Conservation (phyloP, 1,140 invertebrate species). For the Drosophila pruinosa region DNA sequence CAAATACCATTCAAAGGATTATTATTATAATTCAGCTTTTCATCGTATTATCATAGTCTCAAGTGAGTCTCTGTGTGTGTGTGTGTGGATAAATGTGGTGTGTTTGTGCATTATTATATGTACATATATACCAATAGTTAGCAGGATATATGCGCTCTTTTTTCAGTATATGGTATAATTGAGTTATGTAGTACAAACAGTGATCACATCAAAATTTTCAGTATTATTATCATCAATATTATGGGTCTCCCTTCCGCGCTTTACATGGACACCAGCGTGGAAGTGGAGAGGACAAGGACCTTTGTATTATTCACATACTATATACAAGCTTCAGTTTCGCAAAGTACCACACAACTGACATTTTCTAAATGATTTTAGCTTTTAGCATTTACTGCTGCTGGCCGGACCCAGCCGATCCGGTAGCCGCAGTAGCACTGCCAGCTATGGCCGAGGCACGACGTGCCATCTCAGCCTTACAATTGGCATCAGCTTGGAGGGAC, state of each 20-base stretch:
- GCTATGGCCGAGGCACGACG: conserved; percentile 52
- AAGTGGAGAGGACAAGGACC: background rate
- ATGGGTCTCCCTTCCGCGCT: background rate
- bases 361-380: too few relatives aligned
- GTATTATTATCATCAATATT: background rate
- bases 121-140: conserved; percentile 5
- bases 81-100: background rate
- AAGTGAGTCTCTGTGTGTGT: background rate
- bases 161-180: too few relatives aligned
- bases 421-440: too few relatives aligned
- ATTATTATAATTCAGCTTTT: background rate
- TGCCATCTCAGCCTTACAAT: conserved; percentile 31
- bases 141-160: conserved; percentile 5
- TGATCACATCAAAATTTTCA: conserved; percentile 37
- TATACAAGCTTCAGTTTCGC: background rate
- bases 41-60: too few relatives aligned
- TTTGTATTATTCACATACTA: background rate
- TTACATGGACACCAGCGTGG: background rate
- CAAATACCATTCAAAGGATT: background rate
- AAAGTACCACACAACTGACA: background rate
- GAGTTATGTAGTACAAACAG: conserved; percentile 38
- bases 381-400: conserved; percentile 18
- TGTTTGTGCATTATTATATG: conserved; percentile 1
- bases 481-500: conserved; percentile 1
- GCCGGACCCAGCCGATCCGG: conserved; percentile 7